Base-by-base conservation (phyloP, 2,888 invertebrate species). In the Adelognathus sp. region DNA sequence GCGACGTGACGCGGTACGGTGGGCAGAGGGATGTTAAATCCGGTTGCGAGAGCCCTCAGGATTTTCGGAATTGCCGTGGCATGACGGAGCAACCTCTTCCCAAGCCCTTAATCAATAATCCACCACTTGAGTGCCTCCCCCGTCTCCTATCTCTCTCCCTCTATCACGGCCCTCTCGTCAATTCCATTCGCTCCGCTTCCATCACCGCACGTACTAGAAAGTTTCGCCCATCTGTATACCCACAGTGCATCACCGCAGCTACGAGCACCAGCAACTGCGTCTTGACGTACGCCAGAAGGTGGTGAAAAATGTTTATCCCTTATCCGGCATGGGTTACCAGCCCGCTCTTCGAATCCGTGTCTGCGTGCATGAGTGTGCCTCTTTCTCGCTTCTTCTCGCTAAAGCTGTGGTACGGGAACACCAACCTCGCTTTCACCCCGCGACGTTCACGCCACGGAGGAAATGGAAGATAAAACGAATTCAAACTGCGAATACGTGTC, bases 1-100 rank as follows among this genome's bases (percentile, higher is more conserved):
- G 63, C 56, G 76, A 80, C 76, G 61, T 66, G 67, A 69, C 21
- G 50, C n/a, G 18, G 33, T 46, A 33, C 52, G 56, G 46, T 64
- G 54, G 69, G 41, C 41, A 69, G 69, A 63, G 54, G 66, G 67
- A 74, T 71, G 75, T 70, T 78, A 78, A 78, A 82, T 82, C 80
- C 80, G 78, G 80, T 73, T 79, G 82, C 79, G 71, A 81, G 81
- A 82, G 77, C 82, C 81, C 82, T 81, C 81, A 79, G 82, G 81
- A 82, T 79, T 82, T 81, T 80, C 76, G 87, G 86, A 88, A 90
- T 90, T 89, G 86, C 85, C 81, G 81, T 78, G 82, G 84, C 85
- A 88, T 90, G 89, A 90, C 87, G 86, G 84, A 83, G 88, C 85
- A 86, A 83, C 84, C 82, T 83, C 83, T 76, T 81, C 83, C 74